Percentiles rank a stretch among this genome's conserved stretches.
Evolutionary conservation across 2,888 invertebrate species (phyloP).

Genomic region (Drosophila paramelanica): DNA sequence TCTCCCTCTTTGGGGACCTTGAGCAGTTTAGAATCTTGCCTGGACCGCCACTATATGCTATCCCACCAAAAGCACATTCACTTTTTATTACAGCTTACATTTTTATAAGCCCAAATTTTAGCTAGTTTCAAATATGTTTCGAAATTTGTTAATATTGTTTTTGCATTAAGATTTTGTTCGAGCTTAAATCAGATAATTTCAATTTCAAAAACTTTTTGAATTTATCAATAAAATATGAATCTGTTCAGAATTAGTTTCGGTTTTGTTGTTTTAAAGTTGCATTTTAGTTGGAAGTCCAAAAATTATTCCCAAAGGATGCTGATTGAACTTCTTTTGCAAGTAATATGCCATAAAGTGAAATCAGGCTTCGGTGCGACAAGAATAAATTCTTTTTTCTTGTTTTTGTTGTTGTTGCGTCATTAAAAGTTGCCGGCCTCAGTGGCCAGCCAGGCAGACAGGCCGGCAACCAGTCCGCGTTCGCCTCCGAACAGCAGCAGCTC

Average conservation of each 20-base stretch:
- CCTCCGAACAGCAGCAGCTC: not conserved
- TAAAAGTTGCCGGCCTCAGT: constrained; percentile 58
- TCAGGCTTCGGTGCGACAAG: not conserved
- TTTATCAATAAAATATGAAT: too few species aligned
- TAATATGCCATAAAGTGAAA: constrained; percentile 34
- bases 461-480: constrained; percentile 51
- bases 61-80: not conserved
- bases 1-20: constrained; percentile 45
- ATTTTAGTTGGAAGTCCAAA: too few species aligned
- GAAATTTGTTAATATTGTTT: too few species aligned
- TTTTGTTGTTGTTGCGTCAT: constrained; percentile 59
- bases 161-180: too few species aligned
- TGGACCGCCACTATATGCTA: constrained; percentile 3
- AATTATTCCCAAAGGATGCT: too few species aligned
- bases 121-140: too few species aligned
- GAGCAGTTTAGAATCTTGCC: constrained; percentile 45
- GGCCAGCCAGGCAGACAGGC: constrained; percentile 59
- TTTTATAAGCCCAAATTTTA: too few species aligned
- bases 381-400: not conserved
- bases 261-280: too few species aligned
- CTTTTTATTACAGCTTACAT: not conserved
- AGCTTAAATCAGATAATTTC: too few species aligned
- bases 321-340: not conserved
- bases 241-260: too few species aligned
- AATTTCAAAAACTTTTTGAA: too few species aligned